Evolutionary conservation across 2,113 vertebrate species (phyloP).

Genomic region (Puffinus mauretanicus): DNA sequence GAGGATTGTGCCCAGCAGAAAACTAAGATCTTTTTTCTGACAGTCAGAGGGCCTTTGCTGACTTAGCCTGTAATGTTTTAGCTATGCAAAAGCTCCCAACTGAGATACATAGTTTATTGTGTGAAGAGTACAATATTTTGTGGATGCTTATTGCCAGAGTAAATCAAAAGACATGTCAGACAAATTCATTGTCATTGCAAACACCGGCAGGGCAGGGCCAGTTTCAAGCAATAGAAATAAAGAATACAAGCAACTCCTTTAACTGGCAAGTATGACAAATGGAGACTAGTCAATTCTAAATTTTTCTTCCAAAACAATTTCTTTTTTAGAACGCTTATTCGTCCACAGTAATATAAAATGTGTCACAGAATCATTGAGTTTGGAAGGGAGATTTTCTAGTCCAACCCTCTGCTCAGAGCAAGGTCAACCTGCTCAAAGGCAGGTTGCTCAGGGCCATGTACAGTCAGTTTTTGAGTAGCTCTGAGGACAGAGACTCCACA

Average conservation of each 20-base stretch:
- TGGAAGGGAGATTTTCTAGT: background rate
- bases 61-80: background rate
- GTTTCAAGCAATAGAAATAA: background rate
- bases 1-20: background rate
- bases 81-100: background rate
- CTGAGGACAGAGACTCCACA: background rate
- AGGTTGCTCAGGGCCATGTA: background rate
- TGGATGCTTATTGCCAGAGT: background rate
- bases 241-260: background rate
- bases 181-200: background rate
- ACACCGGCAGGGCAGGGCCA: background rate
- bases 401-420: background rate
- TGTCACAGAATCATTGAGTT: background rate
- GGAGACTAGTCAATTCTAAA: background rate
- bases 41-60: background rate
- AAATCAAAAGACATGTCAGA: background rate
- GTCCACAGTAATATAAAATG: background rate
- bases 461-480: background rate
- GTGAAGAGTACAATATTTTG: background rate
- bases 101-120: background rate
- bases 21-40: background rate
- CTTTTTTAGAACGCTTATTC: background rate
- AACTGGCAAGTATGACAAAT: background rate
- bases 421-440: background rate
- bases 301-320: background rate